Conservation (phyloP, 1,140 invertebrate species). For the Pseudomyrmex pallidus region DNA sequence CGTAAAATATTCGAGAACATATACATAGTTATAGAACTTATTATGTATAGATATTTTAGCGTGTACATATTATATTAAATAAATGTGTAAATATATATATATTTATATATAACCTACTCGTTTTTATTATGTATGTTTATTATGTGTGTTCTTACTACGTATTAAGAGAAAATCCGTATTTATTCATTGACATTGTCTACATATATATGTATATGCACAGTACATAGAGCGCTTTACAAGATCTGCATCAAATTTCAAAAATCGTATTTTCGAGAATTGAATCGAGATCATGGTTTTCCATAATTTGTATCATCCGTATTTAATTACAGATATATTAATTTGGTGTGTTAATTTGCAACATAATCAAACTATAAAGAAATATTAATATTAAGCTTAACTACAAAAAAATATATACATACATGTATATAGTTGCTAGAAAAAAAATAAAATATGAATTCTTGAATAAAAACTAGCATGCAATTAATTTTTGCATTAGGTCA, state of each 20-base stretch:
- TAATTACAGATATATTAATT: not conserved
- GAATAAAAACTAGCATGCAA: not conserved
- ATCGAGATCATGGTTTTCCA: not conserved
- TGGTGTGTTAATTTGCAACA: not conserved
- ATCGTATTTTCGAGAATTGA: not conserved
- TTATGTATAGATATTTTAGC: slow-evolving; percentile 42
- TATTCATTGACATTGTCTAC: not conserved
- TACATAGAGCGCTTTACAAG: not conserved
- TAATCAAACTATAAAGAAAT: slow-evolving; percentile 3
- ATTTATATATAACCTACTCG: slow-evolving; percentile 13
- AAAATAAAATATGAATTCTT: slow-evolving; percentile 3
- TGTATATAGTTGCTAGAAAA: slow-evolving; percentile 1
- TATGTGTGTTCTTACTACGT: slow-evolving; percentile 4
- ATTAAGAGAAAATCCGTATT: slow-evolving; percentile 15
- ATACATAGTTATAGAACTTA: slow-evolving; percentile 10
- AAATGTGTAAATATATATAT: not conserved
- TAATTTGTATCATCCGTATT: not conserved
- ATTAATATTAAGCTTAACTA: not conserved
- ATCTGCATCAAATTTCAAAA: slow-evolving; percentile 35
- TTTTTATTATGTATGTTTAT: not conserved
- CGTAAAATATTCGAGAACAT: slow-evolving; percentile 10
- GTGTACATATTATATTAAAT: not conserved
- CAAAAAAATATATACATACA: not conserved
- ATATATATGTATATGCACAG: slow-evolving; percentile 4
- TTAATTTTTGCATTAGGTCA: not conserved